These are phyloP conservation scores for Lycaena phlaeas DNA, from an alignment of 2,888 invertebrate species.

Conservation along the genomic window DNA sequence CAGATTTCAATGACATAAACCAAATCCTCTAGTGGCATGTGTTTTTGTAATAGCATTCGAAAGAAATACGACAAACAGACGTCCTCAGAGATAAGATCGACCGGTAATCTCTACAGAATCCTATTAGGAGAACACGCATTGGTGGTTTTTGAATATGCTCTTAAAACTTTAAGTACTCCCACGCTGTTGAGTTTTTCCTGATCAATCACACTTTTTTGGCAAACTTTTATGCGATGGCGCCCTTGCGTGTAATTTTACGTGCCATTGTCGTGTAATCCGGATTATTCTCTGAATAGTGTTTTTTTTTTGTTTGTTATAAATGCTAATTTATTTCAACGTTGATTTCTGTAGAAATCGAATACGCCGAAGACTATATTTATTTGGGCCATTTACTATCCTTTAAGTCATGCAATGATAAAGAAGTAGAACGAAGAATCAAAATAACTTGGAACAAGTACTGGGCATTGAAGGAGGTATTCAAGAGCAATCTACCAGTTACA, in stretches of 20 bases:
- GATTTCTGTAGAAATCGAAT: too few relatives aligned
- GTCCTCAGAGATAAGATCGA: conserved; percentile 50
- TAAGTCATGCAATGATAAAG: too few relatives aligned
- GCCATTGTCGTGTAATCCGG: conserved; percentile 47
- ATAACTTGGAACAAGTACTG: too few relatives aligned
- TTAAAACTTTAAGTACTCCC: conserved; percentile 48
- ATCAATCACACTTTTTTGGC: conserved; percentile 36
- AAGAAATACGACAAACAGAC: conserved; percentile 41
- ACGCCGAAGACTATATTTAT: too few relatives aligned
- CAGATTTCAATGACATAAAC: conserved; percentile 8
- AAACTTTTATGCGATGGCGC: conserved; percentile 39
- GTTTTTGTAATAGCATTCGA: conserved; percentile 50
- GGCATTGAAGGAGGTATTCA: too few relatives aligned
- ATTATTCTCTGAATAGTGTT: conserved; percentile 19
- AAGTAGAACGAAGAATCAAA: too few relatives aligned
- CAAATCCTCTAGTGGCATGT: conserved; percentile 20
- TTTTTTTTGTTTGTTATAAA: conserved; percentile 15
- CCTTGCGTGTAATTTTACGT: conserved; percentile 36
- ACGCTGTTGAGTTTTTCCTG: conserved; percentile 48
- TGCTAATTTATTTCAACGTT: too few relatives aligned
- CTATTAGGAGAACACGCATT: conserved; percentile 64
- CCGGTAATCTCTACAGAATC: conserved; percentile 57
- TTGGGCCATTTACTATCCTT: too few relatives aligned
- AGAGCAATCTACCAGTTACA: too few relatives aligned
- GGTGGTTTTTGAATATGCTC: conserved; percentile 49